A percentile compares a stretch with the other conserved stretches of the same genome.
phyloP scores from a whole-genome alignment of 2,888 invertebrate species.

The Drosophila flavopinicola region DNA sequence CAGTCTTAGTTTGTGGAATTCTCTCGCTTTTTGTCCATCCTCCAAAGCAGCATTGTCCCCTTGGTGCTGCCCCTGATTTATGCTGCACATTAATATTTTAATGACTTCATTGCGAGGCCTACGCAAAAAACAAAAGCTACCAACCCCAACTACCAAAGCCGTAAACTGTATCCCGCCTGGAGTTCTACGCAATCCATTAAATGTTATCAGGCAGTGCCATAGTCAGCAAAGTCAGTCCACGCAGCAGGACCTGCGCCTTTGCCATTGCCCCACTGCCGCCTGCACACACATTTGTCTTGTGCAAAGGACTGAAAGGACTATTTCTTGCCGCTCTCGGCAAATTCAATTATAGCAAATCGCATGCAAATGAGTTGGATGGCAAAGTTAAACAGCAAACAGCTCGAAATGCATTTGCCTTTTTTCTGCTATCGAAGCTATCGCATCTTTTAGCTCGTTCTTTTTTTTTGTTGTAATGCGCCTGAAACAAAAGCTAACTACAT shows the following conservation, averaged over 20 bases:
- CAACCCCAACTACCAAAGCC: conserved; percentile 1
- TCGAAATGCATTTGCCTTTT: conserved; percentile 57
- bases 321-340: conserved; percentile 47
- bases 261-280: conserved; percentile 1
- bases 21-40: background rate
- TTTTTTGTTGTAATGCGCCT: conserved; percentile 24
- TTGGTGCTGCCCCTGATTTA: conserved; percentile 61
- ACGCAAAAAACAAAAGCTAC: conserved; percentile 41
- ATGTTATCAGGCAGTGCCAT: conserved; percentile 71
- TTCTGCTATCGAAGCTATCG: conserved; percentile 10
- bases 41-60: background rate
- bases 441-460: conserved; percentile 38
- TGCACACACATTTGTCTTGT: conserved; percentile 56
- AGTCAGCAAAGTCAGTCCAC: conserved; percentile 54
- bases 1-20: conserved; percentile 3
- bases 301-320: conserved; percentile 26
- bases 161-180: conserved; percentile 22
- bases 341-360: conserved; percentile 73
- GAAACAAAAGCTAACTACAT: conserved; percentile 51
- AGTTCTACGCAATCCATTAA: conserved; percentile 70
- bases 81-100: conserved; percentile 78
- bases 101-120: conserved; percentile 73
- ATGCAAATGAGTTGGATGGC: conserved; percentile 67
- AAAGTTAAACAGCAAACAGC: conserved; percentile 60
- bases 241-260: conserved; percentile 26